Base-by-base conservation (phyloP, 1,140 invertebrate species). In the Diachasmimorpha longicaudata region DNA sequence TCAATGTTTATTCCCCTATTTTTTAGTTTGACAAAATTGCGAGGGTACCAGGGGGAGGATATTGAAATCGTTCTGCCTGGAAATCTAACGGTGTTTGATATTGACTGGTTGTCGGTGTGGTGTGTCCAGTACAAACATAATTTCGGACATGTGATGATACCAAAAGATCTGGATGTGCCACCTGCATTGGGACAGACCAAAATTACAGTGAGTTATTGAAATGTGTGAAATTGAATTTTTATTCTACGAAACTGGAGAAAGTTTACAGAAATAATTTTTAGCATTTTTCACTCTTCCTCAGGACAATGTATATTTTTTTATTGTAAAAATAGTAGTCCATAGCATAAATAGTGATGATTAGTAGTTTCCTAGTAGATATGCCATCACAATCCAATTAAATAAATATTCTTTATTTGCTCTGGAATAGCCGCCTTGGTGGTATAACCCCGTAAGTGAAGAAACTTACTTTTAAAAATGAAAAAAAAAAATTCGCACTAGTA, bases 71-170 rank as follows among this genome's bases (percentile, higher is more conserved):
- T 96, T 77, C 85, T 98, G 46, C 96, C 96, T 0, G 93, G 93
- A 14, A 93, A 94, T 77, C 84, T 97, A 78, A 97, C 96, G 0
- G 94, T 97, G 5, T 95, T 96, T 85, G 95, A 97, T 85, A 96
- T 98, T 70, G 95, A 97, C 84, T 98, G 96, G 95, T 88, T 98
- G n/a, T 91, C 94, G 0, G 93, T 98, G 0, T 98, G 95, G 95
- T 96, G 95, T 83, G 93, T 96, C 9, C 90, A 93, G 84, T 96
- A 95, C 84, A 90, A 93, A 37, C 95, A 97, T 80, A 97, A 97
- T 89, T 97, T 97, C 81, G 96, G 96, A 0, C 95, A 97, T 79
- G 96, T 97, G 0, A 90, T 93, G 77, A 96, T 98, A 72, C 96
- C 96, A 0, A 94, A 95, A 83, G 94, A 96, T 81, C 85, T 97